Percentiles rank a stretch among this genome's conserved stretches.
These are phyloP conservation scores for Cinclus cinclus DNA, from an alignment of 2,113 vertebrate species.

Conservation along the genomic window DNA sequence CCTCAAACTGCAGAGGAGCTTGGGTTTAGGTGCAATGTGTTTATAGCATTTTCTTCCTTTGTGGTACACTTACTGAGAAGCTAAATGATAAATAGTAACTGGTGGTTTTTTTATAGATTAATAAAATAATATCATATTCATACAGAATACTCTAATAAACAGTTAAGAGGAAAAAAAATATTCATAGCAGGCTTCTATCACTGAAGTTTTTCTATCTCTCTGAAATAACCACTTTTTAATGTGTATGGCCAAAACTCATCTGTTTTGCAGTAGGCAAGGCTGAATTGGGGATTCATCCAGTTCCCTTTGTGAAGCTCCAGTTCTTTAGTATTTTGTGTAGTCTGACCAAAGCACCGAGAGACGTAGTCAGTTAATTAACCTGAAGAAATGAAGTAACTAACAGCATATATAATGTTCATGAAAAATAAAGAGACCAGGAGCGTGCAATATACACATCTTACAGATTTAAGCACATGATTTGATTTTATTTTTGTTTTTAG, in stretches of 20 bases:
- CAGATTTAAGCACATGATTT: background rate
- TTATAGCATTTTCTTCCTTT: background rate
- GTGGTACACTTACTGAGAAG: background rate
- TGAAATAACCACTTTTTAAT: background rate
- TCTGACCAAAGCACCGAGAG: background rate
- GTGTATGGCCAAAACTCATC: background rate
- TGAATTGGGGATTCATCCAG: background rate
- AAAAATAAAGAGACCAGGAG: background rate
- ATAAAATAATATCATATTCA: background rate
- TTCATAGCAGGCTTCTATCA: background rate
- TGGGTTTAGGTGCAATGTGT: background rate
- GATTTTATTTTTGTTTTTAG: background rate
- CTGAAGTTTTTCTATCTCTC: background rate
- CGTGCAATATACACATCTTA: background rate
- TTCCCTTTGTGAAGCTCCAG: background rate
- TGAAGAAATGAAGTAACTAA: background rate
- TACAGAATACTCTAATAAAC: background rate
- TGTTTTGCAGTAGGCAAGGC: background rate
- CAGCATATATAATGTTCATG: background rate
- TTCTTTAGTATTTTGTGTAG: background rate
- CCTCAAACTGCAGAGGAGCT: background rate
- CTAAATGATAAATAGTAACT: background rate
- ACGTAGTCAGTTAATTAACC: constrained; percentile 31
- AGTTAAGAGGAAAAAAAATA: background rate
- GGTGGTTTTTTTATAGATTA: background rate